A percentile compares a stretch with the other conserved stretches of the same genome.
Conservation (phyloP, 2,888 invertebrate species). For the Trimorus sp. region DNA sequence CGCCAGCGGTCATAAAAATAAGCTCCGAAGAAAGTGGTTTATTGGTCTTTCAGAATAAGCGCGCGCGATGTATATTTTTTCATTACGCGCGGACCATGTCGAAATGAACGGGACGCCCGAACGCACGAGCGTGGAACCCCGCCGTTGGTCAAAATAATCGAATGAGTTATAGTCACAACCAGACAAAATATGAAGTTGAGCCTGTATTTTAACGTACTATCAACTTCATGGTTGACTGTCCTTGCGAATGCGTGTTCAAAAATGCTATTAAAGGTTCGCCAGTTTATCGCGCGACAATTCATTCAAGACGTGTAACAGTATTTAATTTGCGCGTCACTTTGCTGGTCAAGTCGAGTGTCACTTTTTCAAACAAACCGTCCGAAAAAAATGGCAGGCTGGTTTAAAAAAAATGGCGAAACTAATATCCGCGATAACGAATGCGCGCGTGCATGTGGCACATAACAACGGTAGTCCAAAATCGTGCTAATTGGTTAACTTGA, state of each 20-base stretch:
- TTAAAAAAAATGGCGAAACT: too few species aligned
- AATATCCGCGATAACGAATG: too few species aligned
- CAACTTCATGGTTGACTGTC: slow-evolving; percentile 54
- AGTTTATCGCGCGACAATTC: slow-evolving; percentile 26
- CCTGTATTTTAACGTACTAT: slow-evolving; percentile 55
- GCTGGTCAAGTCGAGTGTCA: too few species aligned
- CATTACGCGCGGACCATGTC: slow-evolving; percentile 51
- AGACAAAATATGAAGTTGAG: slow-evolving; percentile 54
- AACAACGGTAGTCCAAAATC: slow-evolving; percentile 29
- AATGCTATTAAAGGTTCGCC: slow-evolving; percentile 40
- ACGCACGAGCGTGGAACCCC: slow-evolving; percentile 51
- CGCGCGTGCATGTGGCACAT: not conserved
- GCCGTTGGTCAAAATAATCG: slow-evolving; percentile 58
- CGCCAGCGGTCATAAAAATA: slow-evolving; percentile 11
- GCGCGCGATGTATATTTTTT: slow-evolving; percentile 42
- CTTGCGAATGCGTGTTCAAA: slow-evolving; percentile 25
- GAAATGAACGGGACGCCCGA: slow-evolving; percentile 53
- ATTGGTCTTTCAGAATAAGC: slow-evolving; percentile 37
- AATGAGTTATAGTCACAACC: slow-evolving; percentile 58
- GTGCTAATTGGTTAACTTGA: slow-evolving; percentile 36
- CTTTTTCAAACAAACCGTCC: too few species aligned
- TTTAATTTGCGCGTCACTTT: slow-evolving; percentile 14
- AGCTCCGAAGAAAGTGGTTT: slow-evolving; percentile 12
- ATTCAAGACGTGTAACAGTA: slow-evolving; percentile 5
- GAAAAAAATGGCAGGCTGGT: too few species aligned